Percentiles rank a stretch among this genome's conserved stretches.
Evolutionary conservation across 1,140 invertebrate genomes (phyloP).

Genomic region (Meloidogyne hapla): DNA sequence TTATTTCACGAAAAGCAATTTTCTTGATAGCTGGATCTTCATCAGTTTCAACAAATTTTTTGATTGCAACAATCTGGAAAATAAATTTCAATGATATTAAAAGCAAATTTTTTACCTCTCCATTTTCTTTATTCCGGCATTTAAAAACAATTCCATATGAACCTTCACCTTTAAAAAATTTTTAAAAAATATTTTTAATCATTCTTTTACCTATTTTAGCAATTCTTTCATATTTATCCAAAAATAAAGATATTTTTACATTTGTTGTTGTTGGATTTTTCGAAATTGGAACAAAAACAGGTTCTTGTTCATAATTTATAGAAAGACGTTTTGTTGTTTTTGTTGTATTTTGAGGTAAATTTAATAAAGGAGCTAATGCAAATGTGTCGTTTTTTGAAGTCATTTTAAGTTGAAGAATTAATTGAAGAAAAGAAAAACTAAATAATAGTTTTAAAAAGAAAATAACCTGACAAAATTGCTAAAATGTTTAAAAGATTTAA

Average conservation of each 20-base stretch:
- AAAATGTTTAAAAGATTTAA: background rate
- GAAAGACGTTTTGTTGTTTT: background rate
- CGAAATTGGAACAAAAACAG: background rate
- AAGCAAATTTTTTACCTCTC: no score
- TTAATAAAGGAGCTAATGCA: background rate
- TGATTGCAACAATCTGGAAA: constrained; percentile 84
- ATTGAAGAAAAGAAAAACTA: background rate
- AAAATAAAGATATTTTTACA: constrained; percentile 18
- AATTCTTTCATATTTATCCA: constrained; percentile 97
- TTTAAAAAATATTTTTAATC: background rate
- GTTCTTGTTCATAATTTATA: background rate
- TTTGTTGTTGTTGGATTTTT: background rate
- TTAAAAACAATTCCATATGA: constrained; percentile 98
- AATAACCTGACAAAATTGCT: background rate
- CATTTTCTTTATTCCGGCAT: constrained; percentile 90
- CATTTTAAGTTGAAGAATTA: no score
- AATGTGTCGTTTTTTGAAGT: background rate
- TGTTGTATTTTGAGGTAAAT: background rate
- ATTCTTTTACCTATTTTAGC: constrained; percentile 77
- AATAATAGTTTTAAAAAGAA: background rate
- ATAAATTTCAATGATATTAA: no score
- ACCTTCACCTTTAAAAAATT: constrained; percentile 77
- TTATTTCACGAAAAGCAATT: constrained; percentile 93
- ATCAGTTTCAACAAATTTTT: constrained; percentile 97
- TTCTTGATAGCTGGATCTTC: constrained; percentile 96